Conservation (phyloP, 2,113 vertebrate genomes). For the Elgaria multicarinata region DNA sequence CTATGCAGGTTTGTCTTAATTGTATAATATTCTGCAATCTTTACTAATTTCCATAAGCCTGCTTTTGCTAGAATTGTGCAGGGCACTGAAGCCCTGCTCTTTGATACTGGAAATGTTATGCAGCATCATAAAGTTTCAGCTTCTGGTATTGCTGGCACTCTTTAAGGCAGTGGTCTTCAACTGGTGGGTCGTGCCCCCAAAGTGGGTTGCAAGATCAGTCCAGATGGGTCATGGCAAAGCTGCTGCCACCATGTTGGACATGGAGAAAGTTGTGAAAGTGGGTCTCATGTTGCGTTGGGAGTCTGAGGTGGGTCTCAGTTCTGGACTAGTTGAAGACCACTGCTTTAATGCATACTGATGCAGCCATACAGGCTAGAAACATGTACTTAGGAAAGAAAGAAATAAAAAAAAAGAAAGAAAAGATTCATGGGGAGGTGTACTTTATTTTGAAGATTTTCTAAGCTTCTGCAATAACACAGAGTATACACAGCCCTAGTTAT, state of each 20-base stretch:
- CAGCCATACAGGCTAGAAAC: not conserved
- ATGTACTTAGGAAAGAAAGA: not conserved
- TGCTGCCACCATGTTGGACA: too few relatives aligned
- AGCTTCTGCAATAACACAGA: not conserved
- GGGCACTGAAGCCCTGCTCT: not conserved
- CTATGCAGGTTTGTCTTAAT: not conserved
- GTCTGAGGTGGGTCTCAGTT: too few relatives aligned
- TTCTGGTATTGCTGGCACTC: not conserved
- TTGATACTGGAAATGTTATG: not conserved
- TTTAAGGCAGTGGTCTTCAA: too few relatives aligned
- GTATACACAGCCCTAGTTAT: not conserved
- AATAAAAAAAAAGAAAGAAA: not conserved
- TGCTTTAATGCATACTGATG: not conserved
- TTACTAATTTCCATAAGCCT: not conserved
- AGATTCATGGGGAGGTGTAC: not conserved
- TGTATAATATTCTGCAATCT: not conserved
- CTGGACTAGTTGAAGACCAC: too few relatives aligned
- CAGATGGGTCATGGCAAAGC: too few relatives aligned
- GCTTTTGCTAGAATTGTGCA: not conserved
- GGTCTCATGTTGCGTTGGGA: too few relatives aligned
- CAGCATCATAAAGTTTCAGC: not conserved
- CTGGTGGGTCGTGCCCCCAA: too few relatives aligned
- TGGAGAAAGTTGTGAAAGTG: too few relatives aligned
- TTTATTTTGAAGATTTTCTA: not conserved
- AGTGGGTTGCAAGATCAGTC: too few relatives aligned